Percentiles rank a stretch among this genome's conserved stretches.
These are phyloP conservation scores for Formica aserva DNA, from an alignment of 2,888 invertebrate genomes.

Conservation along the genomic window DNA sequence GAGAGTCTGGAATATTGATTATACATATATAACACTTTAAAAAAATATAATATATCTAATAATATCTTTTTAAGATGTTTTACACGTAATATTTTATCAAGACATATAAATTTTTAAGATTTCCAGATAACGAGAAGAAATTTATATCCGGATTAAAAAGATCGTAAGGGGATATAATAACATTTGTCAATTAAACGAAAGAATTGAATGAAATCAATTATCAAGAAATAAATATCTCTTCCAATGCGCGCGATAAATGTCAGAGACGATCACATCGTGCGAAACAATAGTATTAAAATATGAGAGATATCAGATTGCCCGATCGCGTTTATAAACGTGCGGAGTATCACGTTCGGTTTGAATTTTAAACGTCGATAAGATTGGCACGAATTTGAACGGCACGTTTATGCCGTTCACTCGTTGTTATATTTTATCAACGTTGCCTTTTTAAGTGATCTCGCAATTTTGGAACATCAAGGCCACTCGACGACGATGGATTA, in stretches of 20 bases:
- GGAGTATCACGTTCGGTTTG: not conserved
- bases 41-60: too few relatives aligned
- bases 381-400: not conserved
- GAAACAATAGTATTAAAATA: slow-evolving; percentile 6
- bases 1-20: too few relatives aligned
- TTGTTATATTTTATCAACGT: not conserved
- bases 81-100: not conserved
- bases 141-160: not conserved
- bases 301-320: slow-evolving; percentile 1
- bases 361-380: not conserved
- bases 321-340: slow-evolving; percentile 7
- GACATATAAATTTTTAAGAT: not conserved
- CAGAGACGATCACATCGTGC: not conserved
- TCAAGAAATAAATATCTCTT: not conserved
- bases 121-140: not conserved
- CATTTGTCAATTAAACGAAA: not conserved
- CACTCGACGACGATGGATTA: slow-evolving; percentile 6
- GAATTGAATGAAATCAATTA: not conserved
- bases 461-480: slow-evolving; percentile 19
- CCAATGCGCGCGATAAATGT: not conserved
- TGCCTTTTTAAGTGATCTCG: not conserved
- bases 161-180: not conserved
- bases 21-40: too few relatives aligned
- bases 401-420: not conserved
- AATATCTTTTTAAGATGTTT: too few relatives aligned